Evolutionary conservation across 2,113 vertebrate genomes (phyloP).

Genomic region (Coptodon bakossiorum): DNA sequence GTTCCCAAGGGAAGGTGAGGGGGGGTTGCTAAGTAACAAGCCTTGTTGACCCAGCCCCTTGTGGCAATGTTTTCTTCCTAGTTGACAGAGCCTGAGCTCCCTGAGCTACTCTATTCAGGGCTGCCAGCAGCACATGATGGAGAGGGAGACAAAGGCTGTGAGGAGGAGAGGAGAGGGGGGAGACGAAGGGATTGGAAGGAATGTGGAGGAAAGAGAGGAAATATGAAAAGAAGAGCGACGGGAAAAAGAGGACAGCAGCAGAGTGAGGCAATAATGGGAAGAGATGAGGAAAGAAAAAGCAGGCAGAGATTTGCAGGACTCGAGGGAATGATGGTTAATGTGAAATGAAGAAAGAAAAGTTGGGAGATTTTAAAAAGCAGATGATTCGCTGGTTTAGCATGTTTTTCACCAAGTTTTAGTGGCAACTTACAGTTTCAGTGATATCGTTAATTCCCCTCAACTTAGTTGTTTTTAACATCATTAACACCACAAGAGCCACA

Average conservation of each 20-base stretch:
- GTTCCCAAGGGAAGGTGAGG: constrained; percentile 42
- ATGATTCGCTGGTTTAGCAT: neutral
- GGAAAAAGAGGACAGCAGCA: neutral
- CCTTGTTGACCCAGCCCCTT: constrained; percentile 54
- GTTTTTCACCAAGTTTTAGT: neutral
- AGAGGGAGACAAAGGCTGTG: neutral
- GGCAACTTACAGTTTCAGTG: neutral
- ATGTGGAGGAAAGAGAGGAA: neutral
- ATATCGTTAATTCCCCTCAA: neutral
- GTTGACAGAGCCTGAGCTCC: constrained; percentile 29
- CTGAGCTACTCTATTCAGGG: constrained; percentile 35
- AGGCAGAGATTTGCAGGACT: neutral
- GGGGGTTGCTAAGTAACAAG: constrained; percentile 59
- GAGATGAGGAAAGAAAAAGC: neutral
- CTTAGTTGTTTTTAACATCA: neutral
- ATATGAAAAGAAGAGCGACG: neutral
- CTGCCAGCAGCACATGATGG: constrained; percentile 37
- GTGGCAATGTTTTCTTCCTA: constrained; percentile 53
- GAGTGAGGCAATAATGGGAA: neutral
- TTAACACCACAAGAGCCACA: neutral
- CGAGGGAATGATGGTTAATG: neutral
- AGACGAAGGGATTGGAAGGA: neutral
- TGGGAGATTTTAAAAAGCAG: neutral
- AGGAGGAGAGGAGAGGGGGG: neutral
- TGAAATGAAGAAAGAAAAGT: neutral